Evolutionary conservation across 2,888 invertebrate genomes (phyloP).

Genomic region (Drosophila formosana): DNA sequence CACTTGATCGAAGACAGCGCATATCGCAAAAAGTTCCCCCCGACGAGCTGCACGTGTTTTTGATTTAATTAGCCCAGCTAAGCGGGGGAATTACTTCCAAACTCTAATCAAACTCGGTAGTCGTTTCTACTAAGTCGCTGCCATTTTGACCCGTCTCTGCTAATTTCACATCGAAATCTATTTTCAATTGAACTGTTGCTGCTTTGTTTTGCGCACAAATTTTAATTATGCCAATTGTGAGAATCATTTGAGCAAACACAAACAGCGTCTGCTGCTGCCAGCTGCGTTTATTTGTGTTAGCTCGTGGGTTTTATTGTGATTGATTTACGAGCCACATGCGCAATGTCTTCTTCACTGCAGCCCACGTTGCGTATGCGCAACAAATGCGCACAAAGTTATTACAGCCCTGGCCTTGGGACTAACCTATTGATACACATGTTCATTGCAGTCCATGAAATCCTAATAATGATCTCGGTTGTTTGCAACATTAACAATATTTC

Average conservation of each 20-base stretch:
- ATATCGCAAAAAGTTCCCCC: constrained; percentile 39
- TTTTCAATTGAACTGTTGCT: constrained; percentile 13
- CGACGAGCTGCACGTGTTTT: constrained; percentile 3
- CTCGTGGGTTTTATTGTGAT: constrained; percentile 22
- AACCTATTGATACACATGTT: neutral
- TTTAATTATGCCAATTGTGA: constrained; percentile 64
- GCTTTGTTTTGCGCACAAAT: constrained; percentile 7
- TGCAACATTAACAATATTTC: neutral
- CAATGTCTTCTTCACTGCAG: constrained; percentile 15
- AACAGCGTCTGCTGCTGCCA: constrained; percentile 20
- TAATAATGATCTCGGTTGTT: neutral
- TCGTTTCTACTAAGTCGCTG: neutral
- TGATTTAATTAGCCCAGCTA: constrained; percentile 4
- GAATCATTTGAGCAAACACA: constrained; percentile 60
- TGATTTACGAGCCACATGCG: constrained; percentile 46
- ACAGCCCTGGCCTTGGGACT: constrained; percentile 22
- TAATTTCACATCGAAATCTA: constrained; percentile 10
- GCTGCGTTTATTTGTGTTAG: constrained; percentile 44
- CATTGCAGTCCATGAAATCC: neutral
- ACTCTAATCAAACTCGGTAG: constrained; percentile 2
- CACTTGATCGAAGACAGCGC: constrained; percentile 31
- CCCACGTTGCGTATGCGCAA: constrained; percentile 46
- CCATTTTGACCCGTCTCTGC: constrained; percentile 2
- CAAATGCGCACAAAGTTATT: constrained; percentile 19
- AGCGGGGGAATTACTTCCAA: constrained; percentile 16